phyloP scores from a whole-genome alignment of 2,888 invertebrate species.

The Ophraella communa region DNA sequence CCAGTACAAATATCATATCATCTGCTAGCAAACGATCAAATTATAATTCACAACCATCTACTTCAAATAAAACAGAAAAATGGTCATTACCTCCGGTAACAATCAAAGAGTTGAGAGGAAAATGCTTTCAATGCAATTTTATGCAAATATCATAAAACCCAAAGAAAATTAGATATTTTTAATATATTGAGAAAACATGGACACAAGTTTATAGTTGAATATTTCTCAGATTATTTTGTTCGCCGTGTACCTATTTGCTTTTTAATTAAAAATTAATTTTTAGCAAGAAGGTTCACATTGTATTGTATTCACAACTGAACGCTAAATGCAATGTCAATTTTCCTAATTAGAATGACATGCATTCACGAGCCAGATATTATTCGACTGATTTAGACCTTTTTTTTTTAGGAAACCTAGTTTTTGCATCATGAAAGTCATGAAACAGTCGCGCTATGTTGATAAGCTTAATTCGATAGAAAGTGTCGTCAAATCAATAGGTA shows the following conservation, averaged over 20 bases:
- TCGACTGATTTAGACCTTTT: neutral
- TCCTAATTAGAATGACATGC: neutral
- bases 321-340: conserved; percentile 1
- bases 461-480: conserved; percentile 4
- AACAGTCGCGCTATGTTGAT: neutral
- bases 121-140: too few species aligned
- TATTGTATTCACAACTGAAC: neutral
- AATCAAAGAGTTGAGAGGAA: too few species aligned
- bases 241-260: neutral
- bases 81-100: too few species aligned
- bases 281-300: neutral
- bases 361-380: neutral
- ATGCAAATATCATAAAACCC: too few species aligned
- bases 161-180: too few species aligned
- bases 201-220: too few species aligned
- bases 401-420: conserved; percentile 3
- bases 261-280: conserved; percentile 8
- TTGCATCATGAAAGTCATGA: conserved; percentile 1
- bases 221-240: too few species aligned
- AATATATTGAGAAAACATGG: too few species aligned
- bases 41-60: too few species aligned
- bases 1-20: too few species aligned
- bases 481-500: conserved; percentile 6
- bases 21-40: too few species aligned
- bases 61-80: too few species aligned